Conservation (phyloP, 2,797 vertebrate genomes). For the Sebastes hubbsi region DNA sequence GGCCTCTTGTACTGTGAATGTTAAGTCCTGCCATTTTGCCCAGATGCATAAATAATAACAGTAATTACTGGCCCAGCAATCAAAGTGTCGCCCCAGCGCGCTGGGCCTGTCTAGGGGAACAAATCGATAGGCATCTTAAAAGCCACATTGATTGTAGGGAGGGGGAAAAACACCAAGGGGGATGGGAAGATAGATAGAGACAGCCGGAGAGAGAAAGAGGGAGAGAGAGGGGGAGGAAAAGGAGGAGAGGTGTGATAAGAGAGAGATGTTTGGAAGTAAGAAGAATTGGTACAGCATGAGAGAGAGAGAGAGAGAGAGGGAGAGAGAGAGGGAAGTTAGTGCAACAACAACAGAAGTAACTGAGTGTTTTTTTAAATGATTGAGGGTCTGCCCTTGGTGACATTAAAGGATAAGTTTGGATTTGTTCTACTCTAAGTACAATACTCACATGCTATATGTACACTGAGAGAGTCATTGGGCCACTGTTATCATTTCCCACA, state of each 20-base stretch:
- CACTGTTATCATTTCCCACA: not conserved
- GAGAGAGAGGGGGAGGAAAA: constrained; percentile 50
- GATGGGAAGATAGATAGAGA: constrained; percentile 83
- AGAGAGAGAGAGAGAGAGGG: constrained; percentile 18
- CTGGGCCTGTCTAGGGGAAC: constrained; percentile 85
- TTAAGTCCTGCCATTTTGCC: constrained; percentile 90
- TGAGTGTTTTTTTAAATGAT: constrained; percentile 54
- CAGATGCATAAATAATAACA: constrained; percentile 92
- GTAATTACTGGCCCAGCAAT: constrained; percentile 90
- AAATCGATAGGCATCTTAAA: constrained; percentile 91
- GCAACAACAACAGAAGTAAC: constrained; percentile 60
- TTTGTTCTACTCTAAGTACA: not conserved
- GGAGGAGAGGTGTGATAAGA: constrained; percentile 78
- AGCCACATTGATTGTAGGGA: constrained; percentile 89
- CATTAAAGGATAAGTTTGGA: constrained; percentile 22
- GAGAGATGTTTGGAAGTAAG: constrained; percentile 74
- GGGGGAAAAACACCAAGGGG: constrained; percentile 82
- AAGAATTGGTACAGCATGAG: constrained; percentile 53
- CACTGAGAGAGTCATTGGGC: constrained; percentile 1
- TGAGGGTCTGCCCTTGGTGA: constrained; percentile 18
- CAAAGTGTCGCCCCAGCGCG: constrained; percentile 86
- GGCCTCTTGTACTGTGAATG: constrained; percentile 88
- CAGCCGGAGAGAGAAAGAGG: constrained; percentile 71
- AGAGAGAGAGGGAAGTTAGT: constrained; percentile 31
- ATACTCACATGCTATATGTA: not conserved